Percentiles rank a stretch among this genome's conserved stretches.
Evolutionary conservation across 2,113 vertebrate species (phyloP).

Genomic region (zebrafish (Danio rerio)): DNA sequence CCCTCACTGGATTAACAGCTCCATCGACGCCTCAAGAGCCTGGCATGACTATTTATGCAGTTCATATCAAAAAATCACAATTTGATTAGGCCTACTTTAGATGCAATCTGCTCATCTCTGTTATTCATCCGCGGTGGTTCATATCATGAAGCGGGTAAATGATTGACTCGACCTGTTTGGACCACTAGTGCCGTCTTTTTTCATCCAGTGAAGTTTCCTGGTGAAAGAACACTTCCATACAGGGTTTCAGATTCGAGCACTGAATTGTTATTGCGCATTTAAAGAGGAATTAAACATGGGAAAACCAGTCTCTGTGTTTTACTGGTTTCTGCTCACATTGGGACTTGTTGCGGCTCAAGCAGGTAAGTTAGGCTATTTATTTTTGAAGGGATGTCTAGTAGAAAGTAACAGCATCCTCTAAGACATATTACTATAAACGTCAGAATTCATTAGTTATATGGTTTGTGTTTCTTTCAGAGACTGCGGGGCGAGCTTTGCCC

Average conservation of each 20-base stretch:
- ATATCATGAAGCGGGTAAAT: slow-evolving; percentile 35
- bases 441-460: neutral
- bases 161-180: slow-evolving; percentile 32
- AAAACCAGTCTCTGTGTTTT: neutral
- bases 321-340: slow-evolving; percentile 50
- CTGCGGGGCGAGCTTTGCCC: slow-evolving; percentile 52
- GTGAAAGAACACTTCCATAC: neutral
- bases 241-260: neutral
- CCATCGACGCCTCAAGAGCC: neutral
- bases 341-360: slow-evolving; percentile 61
- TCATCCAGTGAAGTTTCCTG: slow-evolving; percentile 18
- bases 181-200: neutral
- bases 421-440: neutral
- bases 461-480: neutral
- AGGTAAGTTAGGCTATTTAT: slow-evolving; percentile 55
- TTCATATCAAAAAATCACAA: neutral
- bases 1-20: slow-evolving; percentile 37
- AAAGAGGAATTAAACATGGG: slow-evolving; percentile 57
- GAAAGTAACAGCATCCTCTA: neutral
- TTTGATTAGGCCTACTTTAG: neutral
- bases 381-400: neutral
- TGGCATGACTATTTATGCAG: neutral
- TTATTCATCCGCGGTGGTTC: neutral
- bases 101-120: neutral
- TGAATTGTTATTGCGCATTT: neutral